These are phyloP conservation scores for Vanacampus margaritifer DNA, from an alignment of 2,113 vertebrate species.

Conservation along the genomic window DNA sequence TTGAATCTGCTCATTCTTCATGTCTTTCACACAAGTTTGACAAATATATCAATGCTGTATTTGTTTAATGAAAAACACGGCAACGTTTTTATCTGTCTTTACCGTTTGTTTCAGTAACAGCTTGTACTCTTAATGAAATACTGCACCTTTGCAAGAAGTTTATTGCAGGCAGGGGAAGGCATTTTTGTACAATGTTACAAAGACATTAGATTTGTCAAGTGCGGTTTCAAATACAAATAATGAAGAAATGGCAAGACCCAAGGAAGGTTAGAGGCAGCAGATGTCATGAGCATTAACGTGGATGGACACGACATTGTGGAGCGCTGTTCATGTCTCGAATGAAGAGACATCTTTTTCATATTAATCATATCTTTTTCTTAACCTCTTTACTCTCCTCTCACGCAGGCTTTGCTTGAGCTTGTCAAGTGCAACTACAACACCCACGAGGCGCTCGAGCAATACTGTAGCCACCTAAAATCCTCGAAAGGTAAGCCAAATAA, in stretches of 20 bases:
- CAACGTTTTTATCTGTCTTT: not conserved
- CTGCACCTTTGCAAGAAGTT: too few relatives aligned
- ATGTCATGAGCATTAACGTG: too few relatives aligned
- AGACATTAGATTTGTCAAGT: too few relatives aligned
- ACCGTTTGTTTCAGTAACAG: not conserved
- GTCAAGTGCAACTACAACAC: conserved; percentile 87
- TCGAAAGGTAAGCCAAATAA: conserved; percentile 79
- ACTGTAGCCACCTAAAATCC: conserved; percentile 80
- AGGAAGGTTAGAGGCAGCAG: too few relatives aligned
- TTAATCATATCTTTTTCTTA: too few relatives aligned
- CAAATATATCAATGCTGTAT: not conserved
- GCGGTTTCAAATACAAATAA: too few relatives aligned
- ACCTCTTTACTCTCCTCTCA: not conserved
- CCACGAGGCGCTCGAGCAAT: conserved; percentile 84
- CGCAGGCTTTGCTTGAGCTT: conserved; percentile 88
- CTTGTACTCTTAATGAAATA: not conserved
- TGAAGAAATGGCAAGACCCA: too few relatives aligned
- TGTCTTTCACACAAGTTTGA: not conserved
- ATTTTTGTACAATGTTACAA: too few relatives aligned
- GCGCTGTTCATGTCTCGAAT: too few relatives aligned
- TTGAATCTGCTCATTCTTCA: not conserved
- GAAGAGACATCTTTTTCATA: too few relatives aligned
- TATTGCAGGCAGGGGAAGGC: too few relatives aligned
- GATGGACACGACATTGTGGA: too few relatives aligned
- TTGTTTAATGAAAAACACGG: not conserved